Conservation (phyloP, 1,140 invertebrate species). For the Chironomus tepperi region DNA sequence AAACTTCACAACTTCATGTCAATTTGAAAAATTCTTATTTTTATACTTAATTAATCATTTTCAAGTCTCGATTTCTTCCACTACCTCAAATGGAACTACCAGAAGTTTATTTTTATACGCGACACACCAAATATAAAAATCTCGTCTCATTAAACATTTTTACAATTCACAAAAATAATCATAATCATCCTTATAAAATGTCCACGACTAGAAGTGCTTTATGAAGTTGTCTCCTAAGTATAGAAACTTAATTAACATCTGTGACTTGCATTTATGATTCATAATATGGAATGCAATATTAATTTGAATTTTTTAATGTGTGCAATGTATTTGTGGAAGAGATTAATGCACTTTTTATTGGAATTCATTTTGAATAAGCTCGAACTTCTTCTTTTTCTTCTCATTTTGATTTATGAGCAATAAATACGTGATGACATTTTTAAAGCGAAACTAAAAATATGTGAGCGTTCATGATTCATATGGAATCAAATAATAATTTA, state of each 20-base stretch:
- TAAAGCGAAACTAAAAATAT: background rate
- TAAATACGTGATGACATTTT: background rate
- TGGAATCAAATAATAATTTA: background rate
- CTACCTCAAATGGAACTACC: no score
- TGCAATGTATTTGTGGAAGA: background rate
- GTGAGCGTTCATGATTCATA: background rate
- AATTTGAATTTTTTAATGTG: background rate
- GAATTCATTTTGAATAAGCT: background rate
- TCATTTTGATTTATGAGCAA: background rate
- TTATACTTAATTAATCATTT: no score
- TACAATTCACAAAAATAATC: no score
- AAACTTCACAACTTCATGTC: no score
- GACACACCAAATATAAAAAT: no score
- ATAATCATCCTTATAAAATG: no score
- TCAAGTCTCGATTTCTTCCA: no score
- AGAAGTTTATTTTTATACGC: no score
- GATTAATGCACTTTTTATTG: constrained; percentile 5
- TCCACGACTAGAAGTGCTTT: no score
- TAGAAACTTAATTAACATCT: background rate
- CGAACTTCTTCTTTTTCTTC: no score
- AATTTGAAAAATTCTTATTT: no score
- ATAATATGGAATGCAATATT: background rate
- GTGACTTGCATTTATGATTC: constrained; percentile 12
- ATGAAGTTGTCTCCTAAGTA: background rate
- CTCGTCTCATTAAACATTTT: no score